Base-by-base conservation (phyloP, 2,113 vertebrate genomes). In the Oncorhynchus kisutch region DNA sequence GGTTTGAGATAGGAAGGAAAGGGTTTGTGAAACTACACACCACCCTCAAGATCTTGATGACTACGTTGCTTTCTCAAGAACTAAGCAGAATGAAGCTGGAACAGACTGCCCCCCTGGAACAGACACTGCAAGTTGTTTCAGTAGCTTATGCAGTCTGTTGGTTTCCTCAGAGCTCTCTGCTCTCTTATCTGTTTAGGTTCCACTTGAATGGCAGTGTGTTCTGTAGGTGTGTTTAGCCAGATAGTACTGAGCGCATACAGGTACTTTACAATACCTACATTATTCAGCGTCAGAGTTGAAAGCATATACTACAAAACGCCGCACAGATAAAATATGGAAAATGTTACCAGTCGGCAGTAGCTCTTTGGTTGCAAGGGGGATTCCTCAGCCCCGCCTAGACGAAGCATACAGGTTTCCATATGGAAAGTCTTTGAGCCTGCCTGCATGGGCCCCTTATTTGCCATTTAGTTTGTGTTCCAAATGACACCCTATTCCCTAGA, bases 381-480 rank as follows among this genome's bases (percentile, higher is more conserved):
- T n/a, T 62, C 62, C 70, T 71, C 75, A 39, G 13, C 39, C 9
- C 39, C 2, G 9, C 14, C n/a, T 45, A 70, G 75, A 73, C 54
- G 51, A 2, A 67, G 72, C 71, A 18, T 54, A 18, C 51, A 0
- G 1, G 2, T 86, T 86, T 87, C 87, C 80, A 75, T 67, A 74
- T 49, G 62, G 71, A 74, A 74, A 70, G 45, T n/a, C 59, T 71
- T 70, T 51, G n/a, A 49, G 51, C 48, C 39, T 51, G 68, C 67
- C 51, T 70, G 64, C 74, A 74, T 31, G 62, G 70, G 49, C 48
- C 73, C 48, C 72, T 39, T 74, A 45, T 62, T 67, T 71, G 51
- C 67, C 71, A 34, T 66, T 83, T 72, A 5, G 5, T 5, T 3
- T 29, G 27, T 5, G 1, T 67, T 4, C 51, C 51, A 54, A 54